Evolutionary conservation across 2,113 vertebrate genomes (phyloP), one percentile per base, ranked within the genome.

Genomic region (Drymodes brunneopygia): DNA sequence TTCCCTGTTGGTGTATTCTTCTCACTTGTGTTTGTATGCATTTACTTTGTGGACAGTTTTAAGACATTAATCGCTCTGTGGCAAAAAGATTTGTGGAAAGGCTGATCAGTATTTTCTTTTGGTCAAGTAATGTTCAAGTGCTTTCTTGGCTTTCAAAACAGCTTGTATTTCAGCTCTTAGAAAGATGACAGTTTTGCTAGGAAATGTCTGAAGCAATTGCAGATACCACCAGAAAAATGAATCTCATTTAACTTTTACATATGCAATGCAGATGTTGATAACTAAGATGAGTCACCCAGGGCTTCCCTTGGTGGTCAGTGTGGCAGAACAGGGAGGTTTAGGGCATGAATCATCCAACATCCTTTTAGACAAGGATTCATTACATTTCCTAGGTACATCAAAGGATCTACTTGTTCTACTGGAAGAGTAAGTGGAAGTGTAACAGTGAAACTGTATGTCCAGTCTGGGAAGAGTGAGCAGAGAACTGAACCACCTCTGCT

Each of bases 241-340:
- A 53, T 20, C 42, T 62, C 16, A 25, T 83, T 82, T 92, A 77
- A 77, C 25, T 90, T 86, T 65, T 81, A 62, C 45, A 51, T 93
- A 54, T 50, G 42, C 67, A 88, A 15, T 77, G 71, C 86, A 82
- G 66, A 83, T 86, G 92, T 82, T 90, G 86, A 58, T 88, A 77
- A 82, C 7, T 25, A 36, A 75, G 90, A 71, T 73, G 62, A 62
- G 62, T 94, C 90, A 95, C 38, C 10, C 56, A 88, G 75, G 79
- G 74, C 50, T 95, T 93, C 61, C 85, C 66, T 94, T 69, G 74
- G 50, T 93, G 94, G 88, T 86, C 95, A 92, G 3, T 61, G 62
- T 8, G 75, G 94, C 91, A 92, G 62, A 94, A 80, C 94, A 92
- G 79, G 90, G 77, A 93, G 6, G 71, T 50, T 92, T 80, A 82